A percentile compares a stretch with the other conserved stretches of the same genome.
Evolutionary conservation across 2,888 invertebrate genomes (phyloP).

Genomic region (Volucella bombylans): DNA sequence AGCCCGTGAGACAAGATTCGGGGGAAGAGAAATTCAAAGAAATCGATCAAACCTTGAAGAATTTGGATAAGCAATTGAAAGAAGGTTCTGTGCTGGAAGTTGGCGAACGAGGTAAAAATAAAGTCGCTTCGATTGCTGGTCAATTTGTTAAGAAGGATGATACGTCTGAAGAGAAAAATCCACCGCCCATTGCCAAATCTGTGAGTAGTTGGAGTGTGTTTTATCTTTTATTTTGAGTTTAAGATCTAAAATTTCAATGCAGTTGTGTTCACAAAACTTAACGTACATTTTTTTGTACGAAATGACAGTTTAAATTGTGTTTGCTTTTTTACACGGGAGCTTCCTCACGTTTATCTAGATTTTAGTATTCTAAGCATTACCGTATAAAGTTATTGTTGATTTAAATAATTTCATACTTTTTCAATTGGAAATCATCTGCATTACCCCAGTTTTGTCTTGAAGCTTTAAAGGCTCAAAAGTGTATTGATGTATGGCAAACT

Average conservation of each 20-base stretch:
- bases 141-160: constrained; percentile 84
- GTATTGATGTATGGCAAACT: too few species aligned
- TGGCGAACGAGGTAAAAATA: constrained; percentile 86
- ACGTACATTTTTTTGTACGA: too few species aligned
- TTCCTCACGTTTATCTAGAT: too few species aligned
- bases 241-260: constrained; percentile 25
- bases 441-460: too few species aligned
- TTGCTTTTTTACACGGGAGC: too few species aligned
- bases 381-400: too few species aligned
- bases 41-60: constrained; percentile 88
- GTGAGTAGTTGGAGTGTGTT: constrained; percentile 81
- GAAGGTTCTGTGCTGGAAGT: constrained; percentile 89
- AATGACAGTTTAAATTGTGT: too few species aligned
- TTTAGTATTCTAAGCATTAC: too few species aligned
- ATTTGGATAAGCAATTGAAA: constrained; percentile 88
- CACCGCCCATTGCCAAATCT: constrained; percentile 80
- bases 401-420: too few species aligned
- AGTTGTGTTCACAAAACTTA: constrained; percentile 32
- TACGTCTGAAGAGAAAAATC: constrained; percentile 80
- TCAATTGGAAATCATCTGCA: too few species aligned
- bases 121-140: constrained; percentile 94
- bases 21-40: constrained; percentile 86
- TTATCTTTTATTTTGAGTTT: constrained; percentile 39
- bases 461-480: too few species aligned
- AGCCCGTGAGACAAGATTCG: constrained; percentile 85